Evolutionary conservation across 2,888 invertebrate species (phyloP).

Genomic region (Dryococelus australis): DNA sequence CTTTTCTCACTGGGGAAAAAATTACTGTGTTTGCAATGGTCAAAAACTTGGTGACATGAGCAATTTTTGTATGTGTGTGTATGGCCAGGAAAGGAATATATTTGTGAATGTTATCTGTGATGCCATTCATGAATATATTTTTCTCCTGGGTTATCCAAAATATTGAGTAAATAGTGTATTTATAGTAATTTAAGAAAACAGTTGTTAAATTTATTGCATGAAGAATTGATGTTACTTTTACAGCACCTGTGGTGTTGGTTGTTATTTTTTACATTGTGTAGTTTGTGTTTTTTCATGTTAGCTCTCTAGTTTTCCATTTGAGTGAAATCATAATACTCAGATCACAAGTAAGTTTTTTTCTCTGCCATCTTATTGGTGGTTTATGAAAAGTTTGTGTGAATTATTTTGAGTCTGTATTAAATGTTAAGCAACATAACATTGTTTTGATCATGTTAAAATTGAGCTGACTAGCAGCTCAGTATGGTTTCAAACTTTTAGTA

Average conservation of each 20-base stretch:
- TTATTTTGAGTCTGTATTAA: neutral
- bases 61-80: neutral
- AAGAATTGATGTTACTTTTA: neutral
- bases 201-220: conserved; percentile 9
- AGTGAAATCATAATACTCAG: neutral
- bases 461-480: neutral
- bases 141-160: neutral
- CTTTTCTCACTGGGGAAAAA: neutral
- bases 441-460: neutral
- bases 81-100: neutral
- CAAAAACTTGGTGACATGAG: neutral
- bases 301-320: neutral
- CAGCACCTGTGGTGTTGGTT: conserved; percentile 16
- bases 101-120: neutral
- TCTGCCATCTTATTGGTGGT: neutral
- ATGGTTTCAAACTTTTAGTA: neutral
- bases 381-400: neutral
- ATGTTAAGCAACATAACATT: neutral
- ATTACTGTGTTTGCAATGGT: neutral
- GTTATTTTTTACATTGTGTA: conserved; percentile 11
- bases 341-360: neutral
- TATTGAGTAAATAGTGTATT: conserved; percentile 6
- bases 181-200: conserved; percentile 16
- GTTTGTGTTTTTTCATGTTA: neutral
- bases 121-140: conserved; percentile 8